phyloP scores from a whole-genome alignment of 1,140 invertebrate species.

The Brachionus paranguensis region DNA sequence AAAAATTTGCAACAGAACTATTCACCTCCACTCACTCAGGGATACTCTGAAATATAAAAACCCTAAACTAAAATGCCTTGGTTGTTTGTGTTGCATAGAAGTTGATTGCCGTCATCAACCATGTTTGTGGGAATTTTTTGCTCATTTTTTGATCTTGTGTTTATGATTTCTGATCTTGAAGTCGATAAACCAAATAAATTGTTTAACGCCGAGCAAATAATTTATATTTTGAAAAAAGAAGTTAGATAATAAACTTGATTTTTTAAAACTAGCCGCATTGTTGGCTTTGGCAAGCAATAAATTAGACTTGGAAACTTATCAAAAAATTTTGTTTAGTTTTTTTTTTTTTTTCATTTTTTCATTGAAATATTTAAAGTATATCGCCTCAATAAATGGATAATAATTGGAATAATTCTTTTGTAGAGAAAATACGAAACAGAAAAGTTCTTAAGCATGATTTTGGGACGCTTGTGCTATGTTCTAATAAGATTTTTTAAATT shows the following conservation, averaged over 20 bases:
- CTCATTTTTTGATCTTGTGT: background rate
- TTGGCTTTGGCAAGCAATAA: background rate
- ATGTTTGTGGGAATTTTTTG: background rate
- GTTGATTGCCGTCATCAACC: background rate
- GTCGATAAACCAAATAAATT: background rate
- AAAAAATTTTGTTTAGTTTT: background rate
- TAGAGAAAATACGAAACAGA: background rate
- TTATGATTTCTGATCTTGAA: slow-evolving; percentile 2
- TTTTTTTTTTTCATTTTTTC: background rate
- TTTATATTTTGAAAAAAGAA: background rate
- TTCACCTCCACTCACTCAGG: too few species aligned
- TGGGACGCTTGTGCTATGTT: background rate
- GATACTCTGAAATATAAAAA: background rate
- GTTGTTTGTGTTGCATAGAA: background rate
- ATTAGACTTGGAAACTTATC: background rate
- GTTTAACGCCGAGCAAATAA: background rate
- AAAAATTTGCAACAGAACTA: background rate
- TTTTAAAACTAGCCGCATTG: background rate
- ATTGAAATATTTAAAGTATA: slow-evolving; percentile 8
- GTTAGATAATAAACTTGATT: slow-evolving; percentile 14
- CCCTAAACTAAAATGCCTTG: background rate
- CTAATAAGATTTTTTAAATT: slow-evolving; percentile 29
- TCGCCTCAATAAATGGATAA: slow-evolving; percentile 30
- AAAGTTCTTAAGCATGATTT: slow-evolving; percentile 3
- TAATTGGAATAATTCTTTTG: slow-evolving; percentile 17